These are phyloP conservation scores for Lacanobia wlatinum DNA, from an alignment of 2,888 invertebrate species.

Conservation along the genomic window DNA sequence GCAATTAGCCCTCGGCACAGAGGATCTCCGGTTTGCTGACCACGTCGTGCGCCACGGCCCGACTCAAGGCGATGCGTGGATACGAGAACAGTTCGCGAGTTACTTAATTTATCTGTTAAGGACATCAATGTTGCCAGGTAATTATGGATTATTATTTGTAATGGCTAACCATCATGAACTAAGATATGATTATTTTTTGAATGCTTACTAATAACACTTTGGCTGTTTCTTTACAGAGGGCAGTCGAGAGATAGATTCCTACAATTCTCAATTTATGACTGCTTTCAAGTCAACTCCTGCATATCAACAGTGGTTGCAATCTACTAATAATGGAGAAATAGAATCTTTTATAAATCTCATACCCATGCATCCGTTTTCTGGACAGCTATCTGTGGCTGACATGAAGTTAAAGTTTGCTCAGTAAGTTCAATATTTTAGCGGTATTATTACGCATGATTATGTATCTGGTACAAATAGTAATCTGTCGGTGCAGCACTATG, in stretches of 20 bases:
- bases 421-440: constrained; percentile 90
- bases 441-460: not conserved
- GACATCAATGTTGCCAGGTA: constrained; percentile 94
- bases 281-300: constrained; percentile 97
- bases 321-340: constrained; percentile 91
- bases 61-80: constrained; percentile 98
- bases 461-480: not conserved
- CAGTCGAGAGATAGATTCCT: constrained; percentile 96
- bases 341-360: constrained; percentile 93
- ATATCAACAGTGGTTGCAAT: constrained; percentile 95
- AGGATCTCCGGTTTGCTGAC: constrained; percentile 98
- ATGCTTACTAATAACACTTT: constrained; percentile 14
- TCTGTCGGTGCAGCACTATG: constrained; percentile 93
- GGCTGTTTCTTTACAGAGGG: constrained; percentile 90
- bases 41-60: constrained; percentile 94
- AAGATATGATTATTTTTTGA: constrained; percentile 3
- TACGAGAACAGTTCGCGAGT: constrained; percentile 97
- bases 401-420: constrained; percentile 97
- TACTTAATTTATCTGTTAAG: constrained; percentile 95
- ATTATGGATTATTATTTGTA: constrained; percentile 36
- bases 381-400: constrained; percentile 98
- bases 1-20: constrained; percentile 97
- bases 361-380: constrained; percentile 98
- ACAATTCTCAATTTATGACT: constrained; percentile 95
- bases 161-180: not conserved